A percentile compares a stretch with the other conserved stretches of the same genome.
Conservation (phyloP, 2,113 vertebrate species). For the Larimichthys crocea region DNA sequence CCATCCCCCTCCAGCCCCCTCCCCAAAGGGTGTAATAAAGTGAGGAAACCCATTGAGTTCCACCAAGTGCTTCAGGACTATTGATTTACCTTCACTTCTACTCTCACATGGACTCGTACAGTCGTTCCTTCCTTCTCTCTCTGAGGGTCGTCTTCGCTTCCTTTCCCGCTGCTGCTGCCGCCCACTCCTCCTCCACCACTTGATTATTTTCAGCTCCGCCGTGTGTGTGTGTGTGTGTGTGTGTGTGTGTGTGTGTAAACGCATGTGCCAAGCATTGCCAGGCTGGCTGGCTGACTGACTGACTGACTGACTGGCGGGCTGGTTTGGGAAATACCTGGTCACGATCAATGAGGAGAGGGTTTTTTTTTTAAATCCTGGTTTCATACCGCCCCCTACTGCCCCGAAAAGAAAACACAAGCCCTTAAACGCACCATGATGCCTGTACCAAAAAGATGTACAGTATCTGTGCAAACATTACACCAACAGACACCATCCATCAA, state of each 20-base stretch:
- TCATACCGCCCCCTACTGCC: constrained; percentile 62
- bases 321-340: constrained; percentile 87
- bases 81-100: constrained; percentile 63
- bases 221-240: constrained; percentile 24
- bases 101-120: constrained; percentile 54
- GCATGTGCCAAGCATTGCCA: constrained; percentile 37
- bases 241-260: constrained; percentile 19
- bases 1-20: no score
- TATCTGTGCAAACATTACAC: constrained; percentile 7
- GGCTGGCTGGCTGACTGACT: constrained; percentile 60
- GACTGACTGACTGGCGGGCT: constrained; percentile 65
- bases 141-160: constrained; percentile 64
- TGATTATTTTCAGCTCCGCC: constrained; percentile 74
- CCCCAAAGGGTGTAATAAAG: constrained; percentile 44
- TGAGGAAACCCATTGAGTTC: constrained; percentile 59
- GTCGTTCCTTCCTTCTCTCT: constrained; percentile 45
- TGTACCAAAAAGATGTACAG: constrained; percentile 28
- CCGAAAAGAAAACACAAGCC: constrained; percentile 21
- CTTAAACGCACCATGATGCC: constrained; percentile 16
- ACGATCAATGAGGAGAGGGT: constrained; percentile 70
- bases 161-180: constrained; percentile 58
- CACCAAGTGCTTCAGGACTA: constrained; percentile 60
- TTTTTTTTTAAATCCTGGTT: constrained; percentile 17
- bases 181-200: constrained; percentile 67
- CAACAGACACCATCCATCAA: not conserved